phyloP scores from a whole-genome alignment of 2,113 vertebrate species.

The Tangachromis dhanisi region DNA sequence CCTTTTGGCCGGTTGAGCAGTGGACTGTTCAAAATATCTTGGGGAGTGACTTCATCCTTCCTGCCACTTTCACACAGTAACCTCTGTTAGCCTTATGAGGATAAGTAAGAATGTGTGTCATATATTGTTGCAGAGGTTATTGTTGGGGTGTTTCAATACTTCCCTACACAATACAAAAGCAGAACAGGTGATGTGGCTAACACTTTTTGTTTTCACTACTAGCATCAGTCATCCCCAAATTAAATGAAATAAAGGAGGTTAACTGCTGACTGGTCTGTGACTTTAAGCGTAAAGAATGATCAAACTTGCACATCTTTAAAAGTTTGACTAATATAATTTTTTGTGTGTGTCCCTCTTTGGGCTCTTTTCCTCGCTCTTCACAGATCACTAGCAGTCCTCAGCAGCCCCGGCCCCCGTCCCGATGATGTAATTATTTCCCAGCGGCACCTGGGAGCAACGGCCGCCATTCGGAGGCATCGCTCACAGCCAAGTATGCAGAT shows the following conservation, averaged over 20 bases:
- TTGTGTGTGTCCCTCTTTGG: background rate
- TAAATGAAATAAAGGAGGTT: fast-evolving
- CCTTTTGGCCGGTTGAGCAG: background rate
- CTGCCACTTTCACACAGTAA: background rate
- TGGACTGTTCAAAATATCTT: background rate
- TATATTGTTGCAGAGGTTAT: background rate
- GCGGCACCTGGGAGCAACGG: conserved; percentile 84
- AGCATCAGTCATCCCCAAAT: background rate
- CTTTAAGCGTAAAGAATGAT: background rate
- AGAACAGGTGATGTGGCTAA: background rate
- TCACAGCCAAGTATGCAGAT: conserved; percentile 99
- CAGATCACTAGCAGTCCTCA: conserved; percentile 85
- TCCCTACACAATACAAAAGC: background rate
- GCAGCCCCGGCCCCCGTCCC: conserved; percentile 71
- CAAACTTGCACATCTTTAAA: background rate
- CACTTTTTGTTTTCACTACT: background rate
- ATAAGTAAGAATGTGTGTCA: background rate
- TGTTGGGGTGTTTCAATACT: background rate
- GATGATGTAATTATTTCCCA: conserved; percentile 98
- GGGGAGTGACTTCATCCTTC: background rate
- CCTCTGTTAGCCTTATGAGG: background rate
- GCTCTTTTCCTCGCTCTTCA: conserved; percentile 80
- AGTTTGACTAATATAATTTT: background rate
- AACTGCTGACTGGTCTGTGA: background rate
- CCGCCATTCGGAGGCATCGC: conserved; percentile 81